A percentile compares a stretch with the other conserved stretches of the same genome.
phyloP scores from a whole-genome alignment of 2,888 invertebrate species.

The Eupithecia subfuscata region DNA sequence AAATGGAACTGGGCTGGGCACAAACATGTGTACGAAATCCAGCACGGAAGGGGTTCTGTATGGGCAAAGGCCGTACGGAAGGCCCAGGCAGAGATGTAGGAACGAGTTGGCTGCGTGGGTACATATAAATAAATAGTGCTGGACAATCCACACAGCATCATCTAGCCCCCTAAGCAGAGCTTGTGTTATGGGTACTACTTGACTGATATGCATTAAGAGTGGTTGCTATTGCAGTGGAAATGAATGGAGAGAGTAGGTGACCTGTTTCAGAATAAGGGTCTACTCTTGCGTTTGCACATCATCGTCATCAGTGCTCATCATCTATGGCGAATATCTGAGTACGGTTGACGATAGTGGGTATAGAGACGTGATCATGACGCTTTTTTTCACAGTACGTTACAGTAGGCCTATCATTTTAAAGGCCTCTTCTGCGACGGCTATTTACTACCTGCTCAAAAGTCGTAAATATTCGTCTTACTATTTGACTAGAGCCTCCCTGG shows the following conservation, averaged over 20 bases:
- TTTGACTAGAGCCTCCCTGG: background rate
- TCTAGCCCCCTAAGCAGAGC: too few relatives aligned
- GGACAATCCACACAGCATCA: too few relatives aligned
- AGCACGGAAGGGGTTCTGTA: background rate
- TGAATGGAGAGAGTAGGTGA: too few relatives aligned
- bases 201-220: too few relatives aligned
- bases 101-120: background rate
- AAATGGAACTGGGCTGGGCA: background rate
- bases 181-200: too few relatives aligned
- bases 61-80: background rate
- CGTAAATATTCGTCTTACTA: background rate
- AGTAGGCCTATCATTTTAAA: background rate
- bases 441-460: background rate
- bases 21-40: background rate
- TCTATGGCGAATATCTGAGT: background rate
- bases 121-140: too few relatives aligned
- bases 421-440: background rate
- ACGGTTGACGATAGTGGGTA: too few relatives aligned
- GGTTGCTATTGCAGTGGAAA: too few relatives aligned
- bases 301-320: background rate
- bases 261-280: background rate
- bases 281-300: background rate
- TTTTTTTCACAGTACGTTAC: too few relatives aligned
- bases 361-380: too few relatives aligned
- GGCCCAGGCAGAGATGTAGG: background rate